Base-by-base conservation (phyloP, 2,888 invertebrate genomes). In the Mermis nigrescens region DNA sequence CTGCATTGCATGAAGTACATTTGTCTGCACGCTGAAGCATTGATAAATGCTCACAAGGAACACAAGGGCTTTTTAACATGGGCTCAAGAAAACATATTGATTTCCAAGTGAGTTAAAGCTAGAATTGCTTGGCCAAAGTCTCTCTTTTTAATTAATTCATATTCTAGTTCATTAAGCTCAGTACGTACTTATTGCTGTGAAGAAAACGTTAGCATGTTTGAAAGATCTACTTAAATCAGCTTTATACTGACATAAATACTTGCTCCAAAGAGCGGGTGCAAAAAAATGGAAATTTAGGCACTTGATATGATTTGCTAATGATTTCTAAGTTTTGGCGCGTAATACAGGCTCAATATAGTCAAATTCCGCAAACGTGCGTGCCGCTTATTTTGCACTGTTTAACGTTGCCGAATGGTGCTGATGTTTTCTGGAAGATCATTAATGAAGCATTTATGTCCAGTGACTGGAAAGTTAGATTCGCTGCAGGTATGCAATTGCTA, bases 351-450 rank as follows among this genome's bases (percentile, higher is more conserved):
- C 86, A 86, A 64, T 84, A 88, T 74, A 91, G 91, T 0, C 90
- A 94, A 76, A 86, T 95, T 66, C 86, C 91, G 66, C 86, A 89
- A 72, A 84, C 88, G 64, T 83, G 84, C 31, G 91, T 91, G 31
- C 91, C 94, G 0, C 80, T 98, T 58, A 77, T 99, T 63, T 79
- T 98, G 61, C 94, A 98, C 76, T 91, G 91, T 71, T 84, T 95
- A 62, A 90, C 92, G 0, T 78, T 98, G 63, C 86, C 91, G 0
- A 83, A 85, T 60, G 98, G 98, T 1, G 85, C 87, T 0, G 92
- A 94, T 73, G 86, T 91, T 53, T 88, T 98, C 74, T 95, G 95
- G 85, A 82, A 84, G 64, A 81, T 91, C n/a, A 82, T 98, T 58
- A 86, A 94, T 70, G 85, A 87, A 68, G 86, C 89, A 72, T 99